Evolutionary conservation across 2,113 vertebrate species (phyloP).

Genomic region (Prunella fulvescens): DNA sequence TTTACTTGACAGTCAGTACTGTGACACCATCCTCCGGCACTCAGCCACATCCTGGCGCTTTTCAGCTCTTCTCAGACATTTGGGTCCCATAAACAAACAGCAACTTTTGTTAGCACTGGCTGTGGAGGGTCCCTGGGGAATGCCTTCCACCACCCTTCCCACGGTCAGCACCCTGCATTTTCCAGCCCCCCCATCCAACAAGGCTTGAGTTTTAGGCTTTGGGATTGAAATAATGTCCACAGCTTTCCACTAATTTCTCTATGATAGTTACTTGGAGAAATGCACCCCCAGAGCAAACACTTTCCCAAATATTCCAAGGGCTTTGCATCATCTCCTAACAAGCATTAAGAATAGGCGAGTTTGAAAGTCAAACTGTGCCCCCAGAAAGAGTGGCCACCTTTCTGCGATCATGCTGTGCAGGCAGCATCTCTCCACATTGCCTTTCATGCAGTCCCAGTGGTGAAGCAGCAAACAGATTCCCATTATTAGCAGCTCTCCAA

Average conservation of each 20-base stretch:
- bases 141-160: not conserved
- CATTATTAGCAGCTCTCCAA: not conserved
- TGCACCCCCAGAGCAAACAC: not conserved
- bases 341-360: not conserved
- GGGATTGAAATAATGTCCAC: not conserved
- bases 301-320: not conserved
- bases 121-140: not conserved
- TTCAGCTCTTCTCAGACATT: constrained; percentile 6
- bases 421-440: accelerated
- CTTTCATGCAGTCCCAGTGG: not conserved
- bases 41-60: not conserved
- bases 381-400: not conserved
- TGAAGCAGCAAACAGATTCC: not conserved
- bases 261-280: not conserved
- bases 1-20: not conserved
- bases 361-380: not conserved
- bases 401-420: not conserved
- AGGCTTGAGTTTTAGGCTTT: not conserved
- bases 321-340: not conserved
- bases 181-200: not conserved
- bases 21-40: not conserved
- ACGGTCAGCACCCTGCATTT: not conserved
- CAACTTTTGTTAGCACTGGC: not conserved
- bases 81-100: not conserved
- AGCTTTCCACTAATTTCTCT: not conserved